Evolutionary conservation across 92 coral and sea anemone genomes (phyloP).

Genomic region (Micromussa lordhowensis): DNA sequence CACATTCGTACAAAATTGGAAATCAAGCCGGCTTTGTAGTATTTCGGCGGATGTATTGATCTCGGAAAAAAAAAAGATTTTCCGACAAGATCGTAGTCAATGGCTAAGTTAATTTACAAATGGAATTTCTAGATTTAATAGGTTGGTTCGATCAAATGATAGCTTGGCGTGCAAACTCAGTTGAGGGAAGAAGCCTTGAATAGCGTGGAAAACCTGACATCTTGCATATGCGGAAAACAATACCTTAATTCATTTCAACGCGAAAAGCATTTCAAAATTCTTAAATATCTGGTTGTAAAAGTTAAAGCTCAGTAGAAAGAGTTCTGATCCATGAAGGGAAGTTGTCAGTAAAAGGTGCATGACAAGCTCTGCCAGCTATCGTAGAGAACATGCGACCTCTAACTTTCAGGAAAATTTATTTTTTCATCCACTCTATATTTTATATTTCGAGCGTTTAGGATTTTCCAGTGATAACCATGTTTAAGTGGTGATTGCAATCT

Average conservation of each 20-base stretch:
- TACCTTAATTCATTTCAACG: not conserved
- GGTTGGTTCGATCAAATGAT: not conserved
- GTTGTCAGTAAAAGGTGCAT: not conserved
- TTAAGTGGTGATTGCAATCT: constrained; percentile 4
- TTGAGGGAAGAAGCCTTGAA: not conserved
- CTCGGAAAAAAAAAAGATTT: not conserved
- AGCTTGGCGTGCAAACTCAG: not conserved
- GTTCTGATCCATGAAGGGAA: not conserved
- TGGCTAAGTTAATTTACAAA: not conserved
- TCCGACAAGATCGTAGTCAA: constrained; percentile 1
- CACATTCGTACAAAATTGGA: constrained; percentile 16
- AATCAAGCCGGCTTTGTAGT: constrained; percentile 27
- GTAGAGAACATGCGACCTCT: not conserved
- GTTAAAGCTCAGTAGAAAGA: not conserved
- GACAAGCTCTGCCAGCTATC: not conserved
- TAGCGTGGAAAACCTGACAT: not conserved
- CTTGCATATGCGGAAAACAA: constrained; percentile 18
- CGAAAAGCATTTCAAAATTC: not conserved
- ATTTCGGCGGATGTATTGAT: constrained; percentile 24
- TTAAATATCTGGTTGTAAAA: not conserved
- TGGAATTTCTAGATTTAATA: constrained; percentile 1
- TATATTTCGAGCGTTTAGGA: not conserved
- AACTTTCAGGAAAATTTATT: not conserved
- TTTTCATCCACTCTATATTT: constrained; percentile 14
- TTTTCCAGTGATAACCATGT: constrained; percentile 2